A percentile compares a stretch with the other conserved stretches of the same genome.
These are phyloP conservation scores for Epiblema foenella DNA, from an alignment of 2,888 invertebrate genomes.

Conservation along the genomic window DNA sequence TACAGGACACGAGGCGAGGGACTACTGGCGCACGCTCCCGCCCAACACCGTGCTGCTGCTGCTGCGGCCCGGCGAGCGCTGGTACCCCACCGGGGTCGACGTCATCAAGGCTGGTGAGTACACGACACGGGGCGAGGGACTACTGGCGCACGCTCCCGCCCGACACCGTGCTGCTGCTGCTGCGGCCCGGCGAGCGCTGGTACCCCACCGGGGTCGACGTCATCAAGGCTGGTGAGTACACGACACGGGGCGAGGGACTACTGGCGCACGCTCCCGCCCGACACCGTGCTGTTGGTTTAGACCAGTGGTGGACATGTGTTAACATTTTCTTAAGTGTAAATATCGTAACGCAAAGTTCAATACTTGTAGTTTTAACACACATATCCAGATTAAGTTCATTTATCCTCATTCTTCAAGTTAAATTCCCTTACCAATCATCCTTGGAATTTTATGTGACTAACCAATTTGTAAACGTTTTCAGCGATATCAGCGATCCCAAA, in stretches of 20 bases:
- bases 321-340: too few relatives aligned
- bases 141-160: slow-evolving; percentile 96
- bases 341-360: too few relatives aligned
- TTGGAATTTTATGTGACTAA: slow-evolving; percentile 15
- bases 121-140: slow-evolving; percentile 59
- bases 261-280: too few relatives aligned
- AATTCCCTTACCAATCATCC: neutral
- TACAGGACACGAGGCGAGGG: neutral
- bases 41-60: slow-evolving; percentile 94
- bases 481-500: slow-evolving; percentile 98
- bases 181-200: slow-evolving; percentile 91
- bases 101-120: slow-evolving; percentile 88
- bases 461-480: slow-evolving; percentile 71
- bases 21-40: slow-evolving; percentile 86
- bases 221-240: slow-evolving; percentile 93
- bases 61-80: slow-evolving; percentile 94
- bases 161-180: slow-evolving; percentile 91
- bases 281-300: too few relatives aligned
- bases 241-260: too few relatives aligned
- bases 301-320: too few relatives aligned
- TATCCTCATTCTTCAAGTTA: neutral
- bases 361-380: too few relatives aligned
- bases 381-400: neutral
- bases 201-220: slow-evolving; percentile 97
- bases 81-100: slow-evolving; percentile 97